Percentiles rank a stretch among this genome's conserved stretches.
These are phyloP conservation scores for Nycticorax nycticorax DNA, from an alignment of 2,113 vertebrate species.

Conservation along the genomic window DNA sequence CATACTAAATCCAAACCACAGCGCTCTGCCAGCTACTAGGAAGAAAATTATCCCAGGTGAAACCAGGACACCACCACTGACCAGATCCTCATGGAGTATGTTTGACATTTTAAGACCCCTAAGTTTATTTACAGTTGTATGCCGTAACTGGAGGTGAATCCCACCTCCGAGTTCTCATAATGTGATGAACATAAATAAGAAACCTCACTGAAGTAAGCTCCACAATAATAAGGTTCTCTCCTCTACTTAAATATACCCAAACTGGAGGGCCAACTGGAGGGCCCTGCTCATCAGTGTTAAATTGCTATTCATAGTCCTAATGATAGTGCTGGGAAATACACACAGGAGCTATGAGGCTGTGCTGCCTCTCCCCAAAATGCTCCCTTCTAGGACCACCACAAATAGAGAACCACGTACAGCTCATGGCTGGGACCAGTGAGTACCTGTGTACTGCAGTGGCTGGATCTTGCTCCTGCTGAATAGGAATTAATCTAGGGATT, in stretches of 20 bases:
- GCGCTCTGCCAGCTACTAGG: too few species aligned
- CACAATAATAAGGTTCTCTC: neutral
- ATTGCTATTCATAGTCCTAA: neutral
- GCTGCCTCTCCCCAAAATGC: neutral
- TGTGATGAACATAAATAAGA: neutral
- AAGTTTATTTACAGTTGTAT: neutral
- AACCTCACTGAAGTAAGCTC: neutral
- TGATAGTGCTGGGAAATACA: neutral
- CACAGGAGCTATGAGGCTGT: neutral
- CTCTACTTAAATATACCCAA: neutral
- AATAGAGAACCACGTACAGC: neutral
- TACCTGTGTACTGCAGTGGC: too few species aligned
- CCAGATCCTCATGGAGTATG: accelerated
- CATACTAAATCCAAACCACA: too few species aligned
- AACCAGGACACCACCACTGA: too few species aligned
- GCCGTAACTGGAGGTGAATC: neutral
- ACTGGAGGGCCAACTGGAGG: neutral
- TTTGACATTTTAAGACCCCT: neutral
- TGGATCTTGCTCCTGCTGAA: neutral
- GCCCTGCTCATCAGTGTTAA: neutral
- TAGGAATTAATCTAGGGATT: neutral
- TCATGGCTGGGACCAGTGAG: neutral
- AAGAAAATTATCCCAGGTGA: too few species aligned
- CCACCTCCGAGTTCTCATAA: neutral
- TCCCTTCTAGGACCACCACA: neutral